A percentile compares a stretch with the other conserved stretches of the same genome.
Evolutionary conservation across 2,797 vertebrate genomes (phyloP).

Genomic region (Echiichthys vipera): DNA sequence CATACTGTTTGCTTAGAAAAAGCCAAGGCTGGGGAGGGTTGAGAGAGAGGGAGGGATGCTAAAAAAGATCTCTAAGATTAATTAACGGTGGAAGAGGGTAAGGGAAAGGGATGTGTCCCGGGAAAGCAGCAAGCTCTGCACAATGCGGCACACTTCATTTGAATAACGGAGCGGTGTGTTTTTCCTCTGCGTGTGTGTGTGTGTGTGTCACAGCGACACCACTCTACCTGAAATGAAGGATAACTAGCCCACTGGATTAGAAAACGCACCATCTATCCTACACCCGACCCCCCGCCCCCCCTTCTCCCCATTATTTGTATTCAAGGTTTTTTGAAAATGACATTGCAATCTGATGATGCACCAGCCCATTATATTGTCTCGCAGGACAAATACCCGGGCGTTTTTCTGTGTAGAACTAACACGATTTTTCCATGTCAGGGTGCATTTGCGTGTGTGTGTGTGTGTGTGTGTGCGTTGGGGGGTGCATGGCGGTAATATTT

Average conservation of each 20-base stretch:
- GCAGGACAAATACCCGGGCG: slow-evolving; percentile 99
- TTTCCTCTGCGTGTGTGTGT: slow-evolving; percentile 47
- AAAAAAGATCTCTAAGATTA: slow-evolving; percentile 86
- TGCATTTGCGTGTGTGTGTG: slow-evolving; percentile 46
- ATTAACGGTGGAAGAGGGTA: slow-evolving; percentile 80
- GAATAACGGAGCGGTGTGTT: slow-evolving; percentile 82
- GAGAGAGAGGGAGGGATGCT: slow-evolving; percentile 61
- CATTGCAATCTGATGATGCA: slow-evolving; percentile 99
- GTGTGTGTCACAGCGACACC: slow-evolving; percentile 67
- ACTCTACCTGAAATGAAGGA: slow-evolving; percentile 90
- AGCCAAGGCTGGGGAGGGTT: slow-evolving; percentile 60
- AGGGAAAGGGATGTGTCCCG: slow-evolving; percentile 81
- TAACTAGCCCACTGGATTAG: slow-evolving; percentile 96
- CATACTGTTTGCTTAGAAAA: slow-evolving; percentile 86
- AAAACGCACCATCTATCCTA: slow-evolving; percentile 93
- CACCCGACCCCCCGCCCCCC: slow-evolving; percentile 63
- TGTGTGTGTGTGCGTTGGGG: slow-evolving; percentile 7
- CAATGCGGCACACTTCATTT: slow-evolving; percentile 85
- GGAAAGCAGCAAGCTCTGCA: slow-evolving; percentile 85
- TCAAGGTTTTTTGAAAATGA: slow-evolving; percentile 99
- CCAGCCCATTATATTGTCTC: slow-evolving; percentile 99
- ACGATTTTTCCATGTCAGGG: slow-evolving; percentile 99
- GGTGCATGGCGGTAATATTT: slow-evolving; percentile 90
- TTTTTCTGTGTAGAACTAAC: slow-evolving; percentile 99
- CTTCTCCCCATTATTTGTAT: slow-evolving; percentile 95